Evolutionary conservation across 2,888 invertebrate genomes (phyloP), one percentile per base, ranked within the genome.

Genomic region (Isotomurus palustris): DNA sequence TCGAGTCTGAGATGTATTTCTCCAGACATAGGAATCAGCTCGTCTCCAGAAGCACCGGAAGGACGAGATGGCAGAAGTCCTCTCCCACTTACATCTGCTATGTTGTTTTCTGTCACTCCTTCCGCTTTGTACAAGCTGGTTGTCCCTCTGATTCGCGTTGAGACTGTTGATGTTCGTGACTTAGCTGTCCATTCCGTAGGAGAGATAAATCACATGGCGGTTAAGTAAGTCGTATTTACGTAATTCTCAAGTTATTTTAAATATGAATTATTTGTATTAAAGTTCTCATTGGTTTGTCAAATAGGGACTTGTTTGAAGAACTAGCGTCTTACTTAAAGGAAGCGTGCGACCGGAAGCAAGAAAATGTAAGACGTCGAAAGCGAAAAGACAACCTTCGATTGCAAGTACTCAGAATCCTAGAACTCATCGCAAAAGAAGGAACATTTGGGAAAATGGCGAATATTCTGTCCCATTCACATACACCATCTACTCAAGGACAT

Each of bases 281-380:
- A 32, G 32, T 32, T 10, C 44, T 40, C n/a, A 43, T 21, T 29
- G 45, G 3, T 53, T 58, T 40, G 40, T 28, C 47, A 54, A 48
- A 67, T 74, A 95, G 95, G 74, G 95, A 96, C 78, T 79, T 99
- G 59, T 88, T 97, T 84, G 99, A 99, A 72, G 99, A 99, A 77
- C 76, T 99, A 54, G 84, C 90, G 6, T 84, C 88, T 0, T 86
- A 91, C 66, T 84, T 99, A 58, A 85, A 95, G 19, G 99, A 99
- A 76, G 94, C 96, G 0, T 89, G 94, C 21, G 97, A 99, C 75
- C 83, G 92, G 47, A 97, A 96, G 74, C 95, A 96, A 76, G 97
- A 97, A 75, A 99, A 96, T 75, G 88, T 96, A 81, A 82, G 96
- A 54, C 80, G 97, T 38, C 80, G 95, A 38, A 80, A 93, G 54